A percentile compares a stretch with the other conserved stretches of the same genome.
Evolutionary conservation across 2,113 vertebrate genomes (phyloP).

Genomic region (Holacanthus passer): DNA sequence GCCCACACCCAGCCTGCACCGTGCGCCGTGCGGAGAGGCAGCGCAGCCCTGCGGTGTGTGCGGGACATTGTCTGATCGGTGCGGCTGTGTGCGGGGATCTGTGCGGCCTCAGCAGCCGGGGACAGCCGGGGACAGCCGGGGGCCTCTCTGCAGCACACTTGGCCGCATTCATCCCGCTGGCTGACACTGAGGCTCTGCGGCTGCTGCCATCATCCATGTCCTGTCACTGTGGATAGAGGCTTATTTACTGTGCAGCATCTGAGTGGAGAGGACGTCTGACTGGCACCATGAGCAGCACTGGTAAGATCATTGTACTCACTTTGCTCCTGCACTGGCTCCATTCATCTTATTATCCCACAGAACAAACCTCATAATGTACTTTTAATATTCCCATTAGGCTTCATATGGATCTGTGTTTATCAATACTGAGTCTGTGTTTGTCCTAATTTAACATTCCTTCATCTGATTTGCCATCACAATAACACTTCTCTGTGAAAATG

Average conservation of each 20-base stretch:
- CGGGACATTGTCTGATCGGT: constrained; percentile 52
- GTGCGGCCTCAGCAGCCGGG: constrained; percentile 30
- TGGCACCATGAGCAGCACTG: constrained; percentile 78
- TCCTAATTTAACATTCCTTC: not conserved
- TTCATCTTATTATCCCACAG: not conserved
- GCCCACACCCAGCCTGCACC: constrained; percentile 74
- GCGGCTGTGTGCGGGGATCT: constrained; percentile 19
- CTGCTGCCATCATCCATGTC: constrained; percentile 66
- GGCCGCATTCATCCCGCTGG: constrained; percentile 13
- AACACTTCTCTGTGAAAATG: not conserved
- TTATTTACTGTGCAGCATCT: constrained; percentile 69
- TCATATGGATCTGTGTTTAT: not conserved
- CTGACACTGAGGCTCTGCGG: constrained; percentile 36
- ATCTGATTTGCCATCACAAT: not conserved
- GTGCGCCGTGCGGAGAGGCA: constrained; percentile 15
- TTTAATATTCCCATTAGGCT: not conserved
- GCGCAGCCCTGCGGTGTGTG: constrained; percentile 65
- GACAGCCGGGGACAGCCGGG: not conserved
- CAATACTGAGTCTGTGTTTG: not conserved
- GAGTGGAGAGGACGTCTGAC: constrained; percentile 46
- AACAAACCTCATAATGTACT: not conserved
- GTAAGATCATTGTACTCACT: constrained; percentile 40
- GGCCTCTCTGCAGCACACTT: constrained; percentile 2
- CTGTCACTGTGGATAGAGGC: constrained; percentile 64
- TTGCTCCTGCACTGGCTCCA: not conserved